Evolutionary conservation across 1,140 invertebrate species (phyloP), one percentile per base, ranked within the genome.

Genomic region (Anadara kagoshimensis): DNA sequence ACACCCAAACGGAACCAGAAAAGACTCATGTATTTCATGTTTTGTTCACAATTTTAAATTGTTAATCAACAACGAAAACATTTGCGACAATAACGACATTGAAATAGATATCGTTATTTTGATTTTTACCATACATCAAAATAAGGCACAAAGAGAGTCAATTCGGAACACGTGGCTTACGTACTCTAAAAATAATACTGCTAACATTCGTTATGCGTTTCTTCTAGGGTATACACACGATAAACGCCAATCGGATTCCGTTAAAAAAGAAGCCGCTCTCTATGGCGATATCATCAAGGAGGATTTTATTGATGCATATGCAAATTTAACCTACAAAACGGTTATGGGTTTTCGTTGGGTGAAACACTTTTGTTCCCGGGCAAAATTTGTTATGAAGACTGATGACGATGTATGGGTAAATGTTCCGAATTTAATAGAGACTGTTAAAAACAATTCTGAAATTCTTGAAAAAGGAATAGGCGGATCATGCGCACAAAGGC

Each of bases 301-400:
- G 12, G 78, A 81, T 64, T 87, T 87, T 67, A 62, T 64, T 11
- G 85, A 87, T 57, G 69, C 74, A 3, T 87, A 86, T 67, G 45
- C 66, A 16, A 86, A 86, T 70, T 72, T 87, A n/a, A 87, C 84
- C 4, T 75, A 76, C 18, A 87, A 87, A 63, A 94, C 95, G 87
- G 92, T 94, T 5, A 94, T 94, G 92, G 92, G 92, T 5, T 91
- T 96, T 29, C 94, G 94, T 85, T 96, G 94, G 93, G 91, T 92
- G 61, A 90, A 91, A 7, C 92, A 93, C 85, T 91, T 93, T 87
- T 92, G 88, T 84, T 78, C 79, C 75, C 89, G 91, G 76, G 94
- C 93, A 11, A 59, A 49, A 74, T 90, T 80, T 74, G 66, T 91
- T n/a, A 76, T 90, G 62, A 91, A 91, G 79, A 84, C 85, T 29